Conservation (phyloP, 2,797 vertebrate species). For the Sphenopsis melanotis region DNA sequence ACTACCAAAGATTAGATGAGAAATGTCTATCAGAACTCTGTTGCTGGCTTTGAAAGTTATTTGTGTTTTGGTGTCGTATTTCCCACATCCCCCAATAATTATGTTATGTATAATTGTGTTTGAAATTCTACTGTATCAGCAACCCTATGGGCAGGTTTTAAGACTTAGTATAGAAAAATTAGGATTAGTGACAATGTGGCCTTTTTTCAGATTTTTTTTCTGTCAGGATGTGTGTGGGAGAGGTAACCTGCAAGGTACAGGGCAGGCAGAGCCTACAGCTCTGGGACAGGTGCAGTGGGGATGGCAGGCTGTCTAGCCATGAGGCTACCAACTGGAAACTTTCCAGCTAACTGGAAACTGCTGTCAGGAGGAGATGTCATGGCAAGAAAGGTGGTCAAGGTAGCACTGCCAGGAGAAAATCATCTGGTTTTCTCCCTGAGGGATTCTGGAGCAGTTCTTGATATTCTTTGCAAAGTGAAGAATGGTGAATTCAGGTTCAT, state of each 20-base stretch:
- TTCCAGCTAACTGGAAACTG: neutral
- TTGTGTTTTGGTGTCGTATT: neutral
- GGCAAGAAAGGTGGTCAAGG: neutral
- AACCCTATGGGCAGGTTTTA: neutral
- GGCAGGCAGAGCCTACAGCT: neutral
- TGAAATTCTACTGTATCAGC: neutral
- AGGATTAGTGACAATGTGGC: too few relatives aligned
- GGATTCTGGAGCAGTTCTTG: neutral
- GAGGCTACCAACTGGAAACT: neutral
- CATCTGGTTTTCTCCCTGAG: neutral
- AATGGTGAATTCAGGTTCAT: neutral
- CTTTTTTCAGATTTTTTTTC: neutral
- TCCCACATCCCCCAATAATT: fast-evolving
- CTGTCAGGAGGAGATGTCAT: neutral
- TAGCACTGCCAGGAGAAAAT: neutral
- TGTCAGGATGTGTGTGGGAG: neutral
- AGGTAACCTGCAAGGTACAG: neutral
- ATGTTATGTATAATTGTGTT: neutral
- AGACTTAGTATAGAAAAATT: neutral
- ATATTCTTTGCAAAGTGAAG: neutral
- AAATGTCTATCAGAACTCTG: neutral
- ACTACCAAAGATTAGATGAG: neutral
- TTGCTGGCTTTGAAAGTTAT: neutral
- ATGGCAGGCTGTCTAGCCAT: fast-evolving
- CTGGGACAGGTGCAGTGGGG: neutral